phyloP scores from a whole-genome alignment of 2,797 vertebrate species.

The Melanotaenia trifasciata region DNA sequence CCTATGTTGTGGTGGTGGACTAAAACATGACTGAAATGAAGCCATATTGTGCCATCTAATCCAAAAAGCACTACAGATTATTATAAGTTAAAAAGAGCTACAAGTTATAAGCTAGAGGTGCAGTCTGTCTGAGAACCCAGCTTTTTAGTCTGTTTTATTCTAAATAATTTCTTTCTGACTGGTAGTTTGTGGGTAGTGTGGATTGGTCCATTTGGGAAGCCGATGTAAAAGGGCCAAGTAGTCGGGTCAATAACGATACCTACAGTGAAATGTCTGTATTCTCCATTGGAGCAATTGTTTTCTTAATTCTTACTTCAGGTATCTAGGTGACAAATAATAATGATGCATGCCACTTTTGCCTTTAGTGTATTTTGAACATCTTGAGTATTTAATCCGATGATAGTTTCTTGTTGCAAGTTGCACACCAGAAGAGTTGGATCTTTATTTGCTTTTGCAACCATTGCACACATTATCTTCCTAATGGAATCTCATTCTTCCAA shows the following conservation, averaged over 20 bases:
- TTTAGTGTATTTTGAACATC: slow-evolving; percentile 23
- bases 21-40: too few species aligned
- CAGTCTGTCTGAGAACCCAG: too few species aligned
- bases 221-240: not conserved
- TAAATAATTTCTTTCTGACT: too few species aligned
- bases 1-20: too few species aligned
- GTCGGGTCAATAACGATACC: not conserved
- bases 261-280: not conserved
- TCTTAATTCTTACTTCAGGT: not conserved
- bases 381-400: not conserved
- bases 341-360: slow-evolving; percentile 37
- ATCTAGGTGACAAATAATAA: not conserved
- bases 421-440: slow-evolving; percentile 28
- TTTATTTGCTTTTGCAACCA: slow-evolving; percentile 78
- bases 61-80: too few species aligned
- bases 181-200: too few species aligned
- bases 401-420: not conserved
- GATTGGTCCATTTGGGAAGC: too few species aligned
- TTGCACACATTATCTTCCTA: slow-evolving; percentile 74
- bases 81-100: too few species aligned
- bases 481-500: slow-evolving; percentile 68
- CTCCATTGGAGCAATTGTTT: not conserved
- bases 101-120: too few species aligned
- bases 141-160: too few species aligned
- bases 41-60: too few species aligned